phyloP scores from a whole-genome alignment of 2,888 invertebrate species.

The Bruchidius siliquastri region DNA sequence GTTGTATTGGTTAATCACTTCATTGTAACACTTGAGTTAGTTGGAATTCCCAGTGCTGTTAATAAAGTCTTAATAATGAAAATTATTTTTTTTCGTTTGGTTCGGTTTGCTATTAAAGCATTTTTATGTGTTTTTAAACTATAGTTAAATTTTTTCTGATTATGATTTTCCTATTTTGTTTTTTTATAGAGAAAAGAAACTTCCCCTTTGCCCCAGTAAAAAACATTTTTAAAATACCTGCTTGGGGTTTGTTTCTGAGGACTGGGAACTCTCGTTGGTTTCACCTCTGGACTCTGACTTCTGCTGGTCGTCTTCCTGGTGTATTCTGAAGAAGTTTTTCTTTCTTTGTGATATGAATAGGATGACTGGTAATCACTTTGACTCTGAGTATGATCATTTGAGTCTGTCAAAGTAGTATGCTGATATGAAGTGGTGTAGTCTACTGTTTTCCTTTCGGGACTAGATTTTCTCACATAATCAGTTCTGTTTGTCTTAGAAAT shows the following conservation, averaged over 20 bases:
- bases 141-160: too few relatives aligned
- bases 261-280: constrained; percentile 4
- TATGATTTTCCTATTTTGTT: too few relatives aligned
- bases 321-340: constrained; percentile 26
- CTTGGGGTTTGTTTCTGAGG: constrained; percentile 7
- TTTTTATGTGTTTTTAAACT: too few relatives aligned
- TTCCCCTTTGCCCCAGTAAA: too few relatives aligned
- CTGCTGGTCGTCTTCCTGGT: constrained; percentile 15
- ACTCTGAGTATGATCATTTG: constrained; percentile 11
- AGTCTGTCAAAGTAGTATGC: constrained; percentile 20
- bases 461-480: constrained; percentile 19
- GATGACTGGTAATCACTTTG: constrained; percentile 8
- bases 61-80: too few relatives aligned
- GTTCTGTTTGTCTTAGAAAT: constrained; percentile 1
- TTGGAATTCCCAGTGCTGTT: too few relatives aligned
- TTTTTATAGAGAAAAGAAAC: too few relatives aligned
- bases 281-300: constrained; percentile 24
- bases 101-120: too few relatives aligned
- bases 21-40: too few relatives aligned
- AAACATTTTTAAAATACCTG: too few relatives aligned
- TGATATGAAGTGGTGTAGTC: constrained; percentile 20
- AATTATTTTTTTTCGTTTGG: too few relatives aligned
- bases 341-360: constrained; percentile 21
- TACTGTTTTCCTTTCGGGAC: constrained; percentile 22
- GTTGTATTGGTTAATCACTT: too few relatives aligned